Evolutionary conservation across 2,113 vertebrate species (phyloP).

Genomic region (Callithrix jacchus): DNA sequence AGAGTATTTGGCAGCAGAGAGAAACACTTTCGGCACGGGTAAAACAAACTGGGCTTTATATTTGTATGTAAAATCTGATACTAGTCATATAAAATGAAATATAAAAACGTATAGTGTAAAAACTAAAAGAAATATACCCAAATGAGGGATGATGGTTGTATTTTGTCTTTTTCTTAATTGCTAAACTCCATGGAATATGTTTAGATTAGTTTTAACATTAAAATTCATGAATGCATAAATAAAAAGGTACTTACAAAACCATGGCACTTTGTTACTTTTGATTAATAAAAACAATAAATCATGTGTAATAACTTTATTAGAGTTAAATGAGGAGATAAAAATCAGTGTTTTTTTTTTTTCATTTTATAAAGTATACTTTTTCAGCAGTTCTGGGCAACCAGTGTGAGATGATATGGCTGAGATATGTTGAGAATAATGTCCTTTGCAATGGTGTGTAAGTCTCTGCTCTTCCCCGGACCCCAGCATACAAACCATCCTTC

Average conservation of each 20-base stretch:
- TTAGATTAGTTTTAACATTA: slow-evolving; percentile 56
- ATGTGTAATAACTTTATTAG: slow-evolving; percentile 57
- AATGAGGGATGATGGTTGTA: neutral
- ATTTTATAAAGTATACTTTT: neutral
- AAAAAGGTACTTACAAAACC: slow-evolving; percentile 47
- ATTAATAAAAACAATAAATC: slow-evolving; percentile 66
- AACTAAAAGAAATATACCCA: neutral
- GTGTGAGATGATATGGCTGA: neutral
- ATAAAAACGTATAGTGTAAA: neutral
- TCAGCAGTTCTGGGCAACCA: neutral
- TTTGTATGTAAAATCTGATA: neutral
- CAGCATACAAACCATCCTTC: neutral
- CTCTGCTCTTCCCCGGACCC: too few species aligned
- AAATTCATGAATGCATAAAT: slow-evolving; percentile 43
- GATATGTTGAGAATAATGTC: neutral
- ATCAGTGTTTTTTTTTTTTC: slow-evolving; percentile 9
- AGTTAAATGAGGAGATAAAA: slow-evolving; percentile 53
- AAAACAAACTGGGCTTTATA: neutral
- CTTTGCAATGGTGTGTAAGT: neutral
- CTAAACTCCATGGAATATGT: slow-evolving; percentile 5
- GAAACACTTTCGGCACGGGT: neutral
- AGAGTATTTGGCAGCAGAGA: neutral
- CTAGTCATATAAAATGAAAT: neutral
- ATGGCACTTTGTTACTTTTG: slow-evolving; percentile 50
- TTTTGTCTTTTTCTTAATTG: slow-evolving; percentile 6